Percentiles rank a stretch among this genome's conserved stretches.
phyloP scores from a whole-genome alignment of 2,113 vertebrate species.

The Otis tarda region DNA sequence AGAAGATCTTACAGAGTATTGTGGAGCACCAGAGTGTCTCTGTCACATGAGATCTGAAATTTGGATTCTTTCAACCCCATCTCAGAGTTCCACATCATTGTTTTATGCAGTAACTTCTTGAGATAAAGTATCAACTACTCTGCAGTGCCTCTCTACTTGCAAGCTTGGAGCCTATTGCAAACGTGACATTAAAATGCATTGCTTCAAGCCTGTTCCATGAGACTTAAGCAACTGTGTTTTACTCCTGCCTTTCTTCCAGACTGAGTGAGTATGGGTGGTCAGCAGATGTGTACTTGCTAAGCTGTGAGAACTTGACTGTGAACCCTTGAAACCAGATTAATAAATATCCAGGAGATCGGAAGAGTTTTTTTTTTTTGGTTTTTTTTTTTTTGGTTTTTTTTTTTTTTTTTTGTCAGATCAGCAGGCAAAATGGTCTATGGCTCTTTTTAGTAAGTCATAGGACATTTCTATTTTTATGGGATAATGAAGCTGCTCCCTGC shows the following conservation, averaged over 20 bases:
- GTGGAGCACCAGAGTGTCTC: background rate
- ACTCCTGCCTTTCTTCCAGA: background rate
- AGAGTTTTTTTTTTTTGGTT: background rate
- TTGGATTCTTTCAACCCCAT: background rate
- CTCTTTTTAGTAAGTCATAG: background rate
- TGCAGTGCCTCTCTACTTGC: background rate
- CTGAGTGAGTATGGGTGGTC: background rate
- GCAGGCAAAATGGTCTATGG: background rate
- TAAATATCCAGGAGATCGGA: background rate
- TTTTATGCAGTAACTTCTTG: background rate
- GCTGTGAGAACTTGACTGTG: background rate
- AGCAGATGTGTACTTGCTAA: conserved; percentile 4
- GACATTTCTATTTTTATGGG: background rate
- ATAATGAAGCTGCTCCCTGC: background rate
- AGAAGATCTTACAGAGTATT: background rate
- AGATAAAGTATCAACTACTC: background rate
- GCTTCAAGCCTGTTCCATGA: background rate
- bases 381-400: background rate
- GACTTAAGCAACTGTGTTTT: background rate
- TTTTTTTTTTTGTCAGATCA: background rate
- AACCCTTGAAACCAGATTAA: background rate
- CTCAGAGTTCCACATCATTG: rapidly evolving
- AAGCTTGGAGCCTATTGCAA: background rate
- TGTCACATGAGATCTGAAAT: background rate
- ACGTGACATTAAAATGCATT: background rate